phyloP scores from a whole-genome alignment of 2,888 invertebrate species.

The Himalopsyche tibetana region DNA sequence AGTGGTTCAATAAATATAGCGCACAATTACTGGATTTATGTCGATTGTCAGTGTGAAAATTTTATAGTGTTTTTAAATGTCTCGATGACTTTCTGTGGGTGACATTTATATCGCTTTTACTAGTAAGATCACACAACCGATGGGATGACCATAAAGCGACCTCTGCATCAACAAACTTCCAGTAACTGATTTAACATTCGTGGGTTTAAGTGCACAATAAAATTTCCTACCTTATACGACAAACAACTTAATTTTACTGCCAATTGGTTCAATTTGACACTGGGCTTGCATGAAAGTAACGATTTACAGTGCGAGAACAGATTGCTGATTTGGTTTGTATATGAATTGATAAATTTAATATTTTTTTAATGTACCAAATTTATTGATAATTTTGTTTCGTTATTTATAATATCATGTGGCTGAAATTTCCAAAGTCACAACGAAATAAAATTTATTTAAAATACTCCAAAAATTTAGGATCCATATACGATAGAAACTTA shows the following conservation, averaged over 20 bases:
- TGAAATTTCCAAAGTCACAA: too few species aligned
- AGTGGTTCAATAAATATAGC: constrained; percentile 12
- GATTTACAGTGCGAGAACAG: background rate
- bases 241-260: constrained; percentile 30
- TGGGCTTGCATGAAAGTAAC: background rate
- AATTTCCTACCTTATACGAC: constrained; percentile 42
- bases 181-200: constrained; percentile 57
- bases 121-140: constrained; percentile 22
- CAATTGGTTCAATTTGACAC: background rate
- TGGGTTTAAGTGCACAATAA: constrained; percentile 58
- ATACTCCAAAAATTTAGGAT: too few species aligned
- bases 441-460: too few species aligned
- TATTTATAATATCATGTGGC: too few species aligned
- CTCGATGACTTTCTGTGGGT: background rate
- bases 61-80: constrained; percentile 19
- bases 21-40: constrained; percentile 27
- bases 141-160: constrained; percentile 17
- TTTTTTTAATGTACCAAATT: too few species aligned
- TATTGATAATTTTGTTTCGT: too few species aligned
- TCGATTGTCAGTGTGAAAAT: background rate
- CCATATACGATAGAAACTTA: too few species aligned
- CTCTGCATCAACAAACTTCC: constrained; percentile 22
- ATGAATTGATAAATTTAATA: too few species aligned
- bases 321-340: background rate
- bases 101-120: constrained; percentile 34